Evolutionary conservation across 2,888 invertebrate species (phyloP).

Genomic region (Oscheius myriophilus): DNA sequence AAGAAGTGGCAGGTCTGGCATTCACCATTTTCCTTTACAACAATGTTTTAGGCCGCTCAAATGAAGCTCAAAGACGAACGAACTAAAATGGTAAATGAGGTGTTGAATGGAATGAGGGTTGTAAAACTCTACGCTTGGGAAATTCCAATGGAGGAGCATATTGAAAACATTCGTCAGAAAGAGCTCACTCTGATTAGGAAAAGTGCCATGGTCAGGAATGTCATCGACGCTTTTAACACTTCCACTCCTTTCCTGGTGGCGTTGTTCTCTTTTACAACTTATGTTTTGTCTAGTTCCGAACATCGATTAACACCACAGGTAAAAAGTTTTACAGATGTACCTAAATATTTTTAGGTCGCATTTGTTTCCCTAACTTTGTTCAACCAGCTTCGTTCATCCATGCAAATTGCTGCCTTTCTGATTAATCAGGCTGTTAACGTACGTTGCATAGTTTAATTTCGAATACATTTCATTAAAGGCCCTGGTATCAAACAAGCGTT

Average conservation of each 20-base stretch:
- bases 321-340: conserved; percentile 4
- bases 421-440: conserved; percentile 62
- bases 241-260: conserved; percentile 93
- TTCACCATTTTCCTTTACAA: neutral
- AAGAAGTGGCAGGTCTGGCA: conserved; percentile 50
- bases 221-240: conserved; percentile 90
- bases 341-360: conserved; percentile 80
- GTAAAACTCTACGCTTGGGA: conserved; percentile 76
- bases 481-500: conserved; percentile 63
- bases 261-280: conserved; percentile 85
- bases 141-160: conserved; percentile 77
- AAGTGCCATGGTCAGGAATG: conserved; percentile 87
- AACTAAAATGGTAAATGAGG: conserved; percentile 91
- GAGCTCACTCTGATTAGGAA: conserved; percentile 83
- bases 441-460: neutral
- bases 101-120: conserved; percentile 86
- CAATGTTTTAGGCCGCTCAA: conserved; percentile 76
- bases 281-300: conserved; percentile 76
- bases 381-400: conserved; percentile 93
- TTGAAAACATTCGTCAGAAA: conserved; percentile 83
- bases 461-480: conserved; percentile 30
- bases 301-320: conserved; percentile 55
- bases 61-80: conserved; percentile 93
- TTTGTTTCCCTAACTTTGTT: conserved; percentile 96
- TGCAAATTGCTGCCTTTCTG: conserved; percentile 82